Conservation (phyloP, 2,888 invertebrate species). For the Melanotus villosus region DNA sequence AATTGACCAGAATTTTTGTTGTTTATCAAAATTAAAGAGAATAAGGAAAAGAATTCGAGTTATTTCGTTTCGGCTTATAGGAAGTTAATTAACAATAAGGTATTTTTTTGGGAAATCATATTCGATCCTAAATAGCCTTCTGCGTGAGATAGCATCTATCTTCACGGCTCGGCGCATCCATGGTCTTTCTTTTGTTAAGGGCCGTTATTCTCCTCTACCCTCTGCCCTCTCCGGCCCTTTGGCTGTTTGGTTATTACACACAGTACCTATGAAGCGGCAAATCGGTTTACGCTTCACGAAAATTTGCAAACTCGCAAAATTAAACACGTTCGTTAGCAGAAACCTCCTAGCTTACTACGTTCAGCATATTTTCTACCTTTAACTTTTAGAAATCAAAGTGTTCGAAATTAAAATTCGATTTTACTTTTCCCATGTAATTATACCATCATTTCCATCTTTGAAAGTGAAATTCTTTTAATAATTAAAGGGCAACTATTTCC, state of each 20-base stretch:
- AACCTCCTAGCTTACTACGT: too few relatives aligned
- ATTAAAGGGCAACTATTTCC: too few relatives aligned
- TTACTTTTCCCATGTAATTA: too few relatives aligned
- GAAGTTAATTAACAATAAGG: conserved; percentile 59
- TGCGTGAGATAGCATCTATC: conserved; percentile 61
- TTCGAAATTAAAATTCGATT: too few relatives aligned
- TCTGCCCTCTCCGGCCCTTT: conserved; percentile 48
- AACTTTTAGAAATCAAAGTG: too few relatives aligned
- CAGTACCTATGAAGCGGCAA: conserved; percentile 37
- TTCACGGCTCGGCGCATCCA: conserved; percentile 62
- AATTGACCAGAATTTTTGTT: background rate
- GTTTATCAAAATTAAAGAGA: background rate
- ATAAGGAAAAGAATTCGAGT: background rate
- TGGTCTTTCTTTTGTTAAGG: conserved; percentile 63
- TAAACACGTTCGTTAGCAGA: background rate
- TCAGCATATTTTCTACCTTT: too few relatives aligned
- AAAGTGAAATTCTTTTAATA: too few relatives aligned
- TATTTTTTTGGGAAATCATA: conserved; percentile 57
- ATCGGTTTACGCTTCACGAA: background rate
- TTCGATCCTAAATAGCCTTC: conserved; percentile 60
- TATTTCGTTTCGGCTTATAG: conserved; percentile 15
- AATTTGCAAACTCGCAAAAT: conserved; percentile 14
- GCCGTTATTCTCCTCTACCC: conserved; percentile 59
- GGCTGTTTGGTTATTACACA: conserved; percentile 44
- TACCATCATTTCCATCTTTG: too few relatives aligned